Evolutionary conservation across 2,797 vertebrate genomes (phyloP).

Genomic region (Falco columbarius): DNA sequence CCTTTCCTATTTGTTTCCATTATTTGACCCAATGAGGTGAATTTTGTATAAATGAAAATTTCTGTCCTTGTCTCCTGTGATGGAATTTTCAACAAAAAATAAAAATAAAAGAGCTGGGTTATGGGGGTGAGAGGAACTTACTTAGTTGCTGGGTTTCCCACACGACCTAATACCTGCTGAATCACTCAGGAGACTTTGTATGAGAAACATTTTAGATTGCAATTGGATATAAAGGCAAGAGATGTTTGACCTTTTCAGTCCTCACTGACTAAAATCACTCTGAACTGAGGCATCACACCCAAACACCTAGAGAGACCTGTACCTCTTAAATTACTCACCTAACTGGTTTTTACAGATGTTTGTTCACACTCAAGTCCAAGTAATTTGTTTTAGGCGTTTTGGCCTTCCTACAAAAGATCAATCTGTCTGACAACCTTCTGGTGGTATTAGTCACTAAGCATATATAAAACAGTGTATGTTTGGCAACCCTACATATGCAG

Average conservation of each 20-base stretch:
- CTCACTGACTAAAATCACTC: not conserved
- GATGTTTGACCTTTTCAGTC: not conserved
- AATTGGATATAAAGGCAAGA: not conserved
- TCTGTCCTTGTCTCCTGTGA: not conserved
- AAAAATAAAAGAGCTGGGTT: not conserved
- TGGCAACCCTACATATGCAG: not conserved
- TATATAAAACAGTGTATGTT: not conserved
- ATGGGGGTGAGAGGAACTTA: not conserved
- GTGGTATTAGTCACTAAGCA: not conserved
- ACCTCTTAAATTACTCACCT: not conserved
- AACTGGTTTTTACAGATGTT: not conserved
- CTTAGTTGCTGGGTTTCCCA: not conserved
- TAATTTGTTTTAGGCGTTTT: not conserved
- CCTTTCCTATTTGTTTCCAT: not conserved
- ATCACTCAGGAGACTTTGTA: not conserved
- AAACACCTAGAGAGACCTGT: not conserved
- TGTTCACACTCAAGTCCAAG: not conserved
- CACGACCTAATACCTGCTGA: not conserved
- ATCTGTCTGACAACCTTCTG: not conserved
- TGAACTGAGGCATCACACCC: not conserved
- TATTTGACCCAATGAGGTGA: not conserved
- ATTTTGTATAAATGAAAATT: not conserved
- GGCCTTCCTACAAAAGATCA: not conserved
- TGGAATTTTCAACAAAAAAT: not conserved
- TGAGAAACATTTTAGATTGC: not conserved